Conservation (phyloP, 2,888 invertebrate genomes). For the Lithophane ornitopus region DNA sequence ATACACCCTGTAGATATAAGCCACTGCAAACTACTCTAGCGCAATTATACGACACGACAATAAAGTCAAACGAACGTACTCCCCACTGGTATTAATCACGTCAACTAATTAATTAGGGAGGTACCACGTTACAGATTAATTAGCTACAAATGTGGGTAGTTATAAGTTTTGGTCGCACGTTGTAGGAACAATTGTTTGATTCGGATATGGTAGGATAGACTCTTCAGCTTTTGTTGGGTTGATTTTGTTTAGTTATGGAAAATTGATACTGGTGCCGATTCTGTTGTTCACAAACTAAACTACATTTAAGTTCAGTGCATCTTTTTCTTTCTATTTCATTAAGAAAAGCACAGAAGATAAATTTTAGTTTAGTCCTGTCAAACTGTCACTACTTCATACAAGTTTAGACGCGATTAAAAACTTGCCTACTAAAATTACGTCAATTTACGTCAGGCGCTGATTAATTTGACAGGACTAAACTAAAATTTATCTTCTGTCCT, state of each 20-base stretch:
- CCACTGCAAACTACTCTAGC: background rate
- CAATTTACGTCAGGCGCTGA: no score
- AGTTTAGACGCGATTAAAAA: no score
- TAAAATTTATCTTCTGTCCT: no score
- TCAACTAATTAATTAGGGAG: conserved; percentile 44
- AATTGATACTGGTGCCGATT: background rate
- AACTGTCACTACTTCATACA: no score
- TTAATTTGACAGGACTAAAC: no score
- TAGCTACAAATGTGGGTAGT: conserved; percentile 28
- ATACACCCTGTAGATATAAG: background rate
- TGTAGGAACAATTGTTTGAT: background rate
- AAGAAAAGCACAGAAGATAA: no score
- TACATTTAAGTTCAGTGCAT: no score
- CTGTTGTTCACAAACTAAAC: no score
- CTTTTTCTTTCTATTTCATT: no score
- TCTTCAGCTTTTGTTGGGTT: conserved; percentile 4
- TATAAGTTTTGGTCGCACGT: conserved; percentile 17
- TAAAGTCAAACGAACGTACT: conserved; percentile 38
- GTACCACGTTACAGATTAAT: conserved; percentile 34
- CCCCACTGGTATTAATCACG: conserved; percentile 36
- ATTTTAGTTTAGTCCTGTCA: no score
- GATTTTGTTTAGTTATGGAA: background rate
- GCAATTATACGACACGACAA: conserved; percentile 10
- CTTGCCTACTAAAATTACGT: no score
- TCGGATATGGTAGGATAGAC: background rate